A percentile compares a stretch with the other conserved stretches of the same genome.
These are phyloP conservation scores for Acanthurus leucopareius DNA, from an alignment of 2,797 vertebrate species.

Conservation along the genomic window DNA sequence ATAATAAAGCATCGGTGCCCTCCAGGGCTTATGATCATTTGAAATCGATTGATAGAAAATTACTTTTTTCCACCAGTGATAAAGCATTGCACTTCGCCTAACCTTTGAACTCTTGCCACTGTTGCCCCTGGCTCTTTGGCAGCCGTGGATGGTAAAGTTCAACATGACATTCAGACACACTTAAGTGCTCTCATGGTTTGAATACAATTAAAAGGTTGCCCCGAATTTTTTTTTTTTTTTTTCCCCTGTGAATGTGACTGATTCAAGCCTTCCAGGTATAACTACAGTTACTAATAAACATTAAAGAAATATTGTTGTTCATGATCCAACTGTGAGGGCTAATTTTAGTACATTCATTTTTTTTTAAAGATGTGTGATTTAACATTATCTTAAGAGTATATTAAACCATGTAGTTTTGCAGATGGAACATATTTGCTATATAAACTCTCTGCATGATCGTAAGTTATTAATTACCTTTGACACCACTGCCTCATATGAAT, in stretches of 20 bases:
- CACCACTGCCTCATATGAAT: constrained; percentile 32
- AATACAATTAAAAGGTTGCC: constrained; percentile 57
- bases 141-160: constrained; percentile 70
- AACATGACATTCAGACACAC: constrained; percentile 66
- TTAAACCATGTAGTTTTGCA: not conserved
- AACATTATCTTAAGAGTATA: not conserved
- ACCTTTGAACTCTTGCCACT: constrained; percentile 80
- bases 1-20: constrained; percentile 75
- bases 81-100: constrained; percentile 77
- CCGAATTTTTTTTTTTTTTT: not conserved
- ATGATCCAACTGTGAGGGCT: not conserved
- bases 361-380: not conserved
- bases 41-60: constrained; percentile 84
- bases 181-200: constrained; percentile 51
- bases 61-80: constrained; percentile 71
- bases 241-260: constrained; percentile 4
- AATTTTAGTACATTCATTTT: not conserved
- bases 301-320: not conserved
- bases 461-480: constrained; percentile 32
- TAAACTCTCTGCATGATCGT: not conserved
- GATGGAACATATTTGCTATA: not conserved
- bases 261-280: constrained; percentile 26
- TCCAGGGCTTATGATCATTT: constrained; percentile 72
- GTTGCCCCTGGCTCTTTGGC: constrained; percentile 73
- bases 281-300: constrained; percentile 19